Evolutionary conservation across 2,113 vertebrate genomes (phyloP).

Genomic region (Caranx ignobilis): DNA sequence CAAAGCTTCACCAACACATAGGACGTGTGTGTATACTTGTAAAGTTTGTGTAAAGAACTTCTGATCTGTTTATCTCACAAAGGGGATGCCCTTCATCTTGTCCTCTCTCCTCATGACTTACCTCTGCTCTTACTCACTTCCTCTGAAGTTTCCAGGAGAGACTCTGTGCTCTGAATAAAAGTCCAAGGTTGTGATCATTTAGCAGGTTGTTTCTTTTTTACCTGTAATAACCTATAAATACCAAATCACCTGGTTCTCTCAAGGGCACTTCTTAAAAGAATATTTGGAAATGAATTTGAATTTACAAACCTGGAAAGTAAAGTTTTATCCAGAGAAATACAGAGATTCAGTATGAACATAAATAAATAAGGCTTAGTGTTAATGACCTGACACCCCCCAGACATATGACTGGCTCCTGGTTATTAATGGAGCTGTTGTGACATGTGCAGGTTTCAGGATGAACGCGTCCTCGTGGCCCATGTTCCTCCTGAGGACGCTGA

Average conservation of each 20-base stretch:
- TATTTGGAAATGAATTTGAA: neutral
- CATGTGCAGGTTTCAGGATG: conserved; percentile 92
- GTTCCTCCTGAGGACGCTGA: conserved; percentile 95
- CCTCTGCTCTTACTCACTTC: neutral
- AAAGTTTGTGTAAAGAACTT: neutral
- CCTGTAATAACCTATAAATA: neutral
- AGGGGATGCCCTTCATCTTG: neutral
- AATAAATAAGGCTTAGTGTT: neutral
- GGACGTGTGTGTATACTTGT: neutral
- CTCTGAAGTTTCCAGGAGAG: too few relatives aligned
- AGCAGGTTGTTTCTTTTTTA: neutral
- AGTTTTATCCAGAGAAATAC: neutral
- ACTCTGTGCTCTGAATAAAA: neutral
- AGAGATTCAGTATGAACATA: neutral
- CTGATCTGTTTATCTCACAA: neutral
- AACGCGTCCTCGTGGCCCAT: conserved; percentile 98
- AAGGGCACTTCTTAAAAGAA: neutral
- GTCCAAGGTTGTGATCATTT: neutral
- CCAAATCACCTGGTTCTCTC: neutral
- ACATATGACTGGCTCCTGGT: neutral
- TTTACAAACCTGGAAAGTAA: neutral
- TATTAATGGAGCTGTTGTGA: neutral
- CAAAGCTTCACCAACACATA: neutral
- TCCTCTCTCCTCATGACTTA: neutral
- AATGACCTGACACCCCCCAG: too few relatives aligned